Base-by-base conservation (phyloP, 1,140 invertebrate genomes). In the Liolophura sinensis region DNA sequence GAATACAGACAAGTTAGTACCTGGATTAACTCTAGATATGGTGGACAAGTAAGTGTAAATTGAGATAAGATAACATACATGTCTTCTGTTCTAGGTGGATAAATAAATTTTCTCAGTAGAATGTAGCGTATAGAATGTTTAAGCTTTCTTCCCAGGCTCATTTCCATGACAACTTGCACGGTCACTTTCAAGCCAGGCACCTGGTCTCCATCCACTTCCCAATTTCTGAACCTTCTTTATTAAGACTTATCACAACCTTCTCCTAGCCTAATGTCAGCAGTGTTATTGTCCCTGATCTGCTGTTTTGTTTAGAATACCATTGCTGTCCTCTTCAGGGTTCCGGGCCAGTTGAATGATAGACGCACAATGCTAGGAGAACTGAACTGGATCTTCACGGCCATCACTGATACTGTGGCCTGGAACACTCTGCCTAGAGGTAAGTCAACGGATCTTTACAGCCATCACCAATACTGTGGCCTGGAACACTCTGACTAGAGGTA, bases 391-490 rank as follows among this genome's bases (percentile, higher is more conserved):
- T 99, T 99, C 86, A 99, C 97, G 48, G 97, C 97, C 11, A 98
- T 99, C 62, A 99, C 97, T 3, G 97, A 99, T 83, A 99, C 97
- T n/a, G 99, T 99, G 80, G 97, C 97, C 0, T 99, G 97, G 97
- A 98, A 98, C 81, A 93, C 92, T 52, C 87, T 99, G 67, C 93
- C 95, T 18, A 88, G 89, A 87, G 91, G 91, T 91, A 79, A 70
- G 67, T 20, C 58, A 51, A 14, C n/a, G 97, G 97, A 98, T 99
- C 80, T 99, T 99, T 85, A 99, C 97, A 48, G 97, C 97, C 11
- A 98, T 99, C 62, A 99, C 97, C 1, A 97, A 99, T 83, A 99
- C 97, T n/a, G 99, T 99, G 80, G 97, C 97, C 0, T 99, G 97
- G 97, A 98, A 98, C 81, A 93, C 92, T 52, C 87, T 99, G 67